phyloP scores from a whole-genome alignment of 1,140 invertebrate species.

The Mylabris phalerata region DNA sequence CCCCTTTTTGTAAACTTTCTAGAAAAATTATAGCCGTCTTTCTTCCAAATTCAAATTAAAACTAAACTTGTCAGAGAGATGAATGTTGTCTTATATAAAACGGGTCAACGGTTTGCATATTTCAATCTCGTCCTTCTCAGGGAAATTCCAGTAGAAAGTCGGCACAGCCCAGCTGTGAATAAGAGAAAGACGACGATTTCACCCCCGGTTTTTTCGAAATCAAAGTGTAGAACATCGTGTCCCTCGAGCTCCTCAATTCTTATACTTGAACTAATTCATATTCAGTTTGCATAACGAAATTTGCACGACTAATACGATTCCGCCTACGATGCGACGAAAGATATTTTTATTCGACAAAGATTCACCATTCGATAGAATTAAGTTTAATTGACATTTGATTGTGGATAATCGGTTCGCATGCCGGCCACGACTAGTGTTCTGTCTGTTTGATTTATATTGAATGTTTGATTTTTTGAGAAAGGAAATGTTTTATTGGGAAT shows the following conservation, averaged over 20 bases:
- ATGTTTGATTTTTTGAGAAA: not conserved
- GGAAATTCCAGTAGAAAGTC: constrained; percentile 3
- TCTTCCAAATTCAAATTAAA: constrained; percentile 14
- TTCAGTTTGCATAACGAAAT: constrained; percentile 9
- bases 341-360: constrained; percentile 4
- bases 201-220: not conserved
- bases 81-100: constrained; percentile 15
- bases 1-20: not conserved
- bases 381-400: constrained; percentile 17
- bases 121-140: constrained; percentile 2
- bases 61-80: constrained; percentile 13
- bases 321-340: not conserved
- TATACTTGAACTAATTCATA: constrained; percentile 6
- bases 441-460: constrained; percentile 6
- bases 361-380: constrained; percentile 3
- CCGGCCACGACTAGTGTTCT: not conserved
- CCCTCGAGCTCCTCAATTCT: not conserved
- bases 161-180: too few species aligned
- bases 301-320: not conserved
- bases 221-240: constrained; percentile 5
- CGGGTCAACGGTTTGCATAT: constrained; percentile 11
- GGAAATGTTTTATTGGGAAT: constrained; percentile 13
- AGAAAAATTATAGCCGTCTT: constrained; percentile 9
- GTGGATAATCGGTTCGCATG: constrained; percentile 6
- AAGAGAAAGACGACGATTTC: not conserved